These are phyloP conservation scores for Lamellibrachia luymesi DNA, from an alignment of 1,140 invertebrate genomes.

Conservation along the genomic window DNA sequence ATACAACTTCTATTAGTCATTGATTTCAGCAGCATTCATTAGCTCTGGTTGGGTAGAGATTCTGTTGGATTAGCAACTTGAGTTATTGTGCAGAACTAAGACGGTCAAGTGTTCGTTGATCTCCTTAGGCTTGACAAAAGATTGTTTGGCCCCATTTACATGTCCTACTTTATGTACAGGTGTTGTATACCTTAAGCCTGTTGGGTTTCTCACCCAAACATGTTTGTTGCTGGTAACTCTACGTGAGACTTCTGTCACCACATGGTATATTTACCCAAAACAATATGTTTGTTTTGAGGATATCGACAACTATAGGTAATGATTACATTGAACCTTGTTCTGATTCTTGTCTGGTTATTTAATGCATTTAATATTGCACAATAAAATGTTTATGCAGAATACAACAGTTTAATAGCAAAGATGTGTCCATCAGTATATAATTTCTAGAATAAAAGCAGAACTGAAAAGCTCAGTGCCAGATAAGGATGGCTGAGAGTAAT, in stretches of 20 bases:
- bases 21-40: neutral
- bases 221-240: neutral
- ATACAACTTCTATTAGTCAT: neutral
- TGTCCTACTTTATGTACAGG: slow-evolving; percentile 8
- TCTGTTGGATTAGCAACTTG: slow-evolving; percentile 1
- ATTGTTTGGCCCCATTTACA: neutral
- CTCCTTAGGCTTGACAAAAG: neutral
- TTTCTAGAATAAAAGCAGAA: too few relatives aligned
- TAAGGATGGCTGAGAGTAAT: too few relatives aligned
- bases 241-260: neutral
- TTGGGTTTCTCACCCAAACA: neutral
- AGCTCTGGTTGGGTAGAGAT: neutral
- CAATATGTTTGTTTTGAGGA: neutral
- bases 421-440: too few relatives aligned
- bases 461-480: too few relatives aligned
- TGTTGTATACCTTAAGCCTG: neutral
- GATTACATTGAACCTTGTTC: neutral
- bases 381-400: too few relatives aligned
- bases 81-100: neutral
- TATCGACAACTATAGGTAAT: neutral
- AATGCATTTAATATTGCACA: too few relatives aligned
- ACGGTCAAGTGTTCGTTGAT: neutral
- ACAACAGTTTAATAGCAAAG: too few relatives aligned
- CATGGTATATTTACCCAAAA: neutral
- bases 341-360: too few relatives aligned